Base-by-base conservation (phyloP, 2,888 invertebrate genomes). In the Spatulosminthurus flaviceps region DNA sequence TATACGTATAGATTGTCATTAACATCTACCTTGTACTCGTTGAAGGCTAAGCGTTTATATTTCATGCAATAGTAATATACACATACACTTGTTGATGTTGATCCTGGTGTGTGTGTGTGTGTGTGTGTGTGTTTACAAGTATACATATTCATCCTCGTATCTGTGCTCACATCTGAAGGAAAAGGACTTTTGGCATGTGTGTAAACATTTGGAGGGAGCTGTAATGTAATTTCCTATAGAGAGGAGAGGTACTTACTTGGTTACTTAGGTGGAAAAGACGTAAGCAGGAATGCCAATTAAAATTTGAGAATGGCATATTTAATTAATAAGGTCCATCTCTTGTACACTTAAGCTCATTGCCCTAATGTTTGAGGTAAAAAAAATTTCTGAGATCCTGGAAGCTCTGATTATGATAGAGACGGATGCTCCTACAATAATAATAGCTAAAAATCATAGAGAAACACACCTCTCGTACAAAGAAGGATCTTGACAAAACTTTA, bases 311-410 rank as follows among this genome's bases (percentile, higher is more conserved):
- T 28, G 24, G 29, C 26, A 67, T 19, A 51, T 51, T 51, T 51
- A 51, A n/a, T 51, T 51, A 24, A 1, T 67, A 67, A n/a, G 29
- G 67, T 67, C 26, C 29, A n/a, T n/a, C n/a, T n/a, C 22, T 64
- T 64, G 67, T 1, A 67, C 26, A 28, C 28, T 29, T 67, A 9
- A n/a, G 61, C 2, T 34, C 13, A n/a, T n/a, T 24, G 29, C n/a
- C 21, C 34, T 29, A 43, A 75, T 75, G 75, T 75, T 64, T 64
- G n/a, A n/a, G n/a, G 75, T 75, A 75, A 64, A 41, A 64, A n/a
- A 29, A 51, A 34, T 75, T n/a, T 75, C 75, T 34, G n/a, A 21
- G 75, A 43, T 72, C 72, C 72, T 64, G 64, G 64, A 64, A 74
- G 51, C 74, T 61, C 60, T 34, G 21, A n/a, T n/a, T 21, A n/a